Percentiles rank a stretch among this genome's conserved stretches.
Conservation (phyloP, 2,113 vertebrate genomes). For the Pica pica region DNA sequence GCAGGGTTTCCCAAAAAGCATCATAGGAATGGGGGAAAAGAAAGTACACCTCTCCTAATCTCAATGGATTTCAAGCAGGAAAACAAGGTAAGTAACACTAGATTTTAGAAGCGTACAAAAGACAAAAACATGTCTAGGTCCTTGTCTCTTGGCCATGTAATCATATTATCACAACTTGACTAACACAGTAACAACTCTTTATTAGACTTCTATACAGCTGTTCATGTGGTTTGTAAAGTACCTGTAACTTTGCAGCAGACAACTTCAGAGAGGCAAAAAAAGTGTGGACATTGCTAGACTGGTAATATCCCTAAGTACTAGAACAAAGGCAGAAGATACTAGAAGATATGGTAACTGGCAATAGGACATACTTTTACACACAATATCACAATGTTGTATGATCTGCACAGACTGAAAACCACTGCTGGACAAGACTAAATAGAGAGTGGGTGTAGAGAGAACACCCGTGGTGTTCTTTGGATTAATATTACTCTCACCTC, state of each 20-base stretch:
- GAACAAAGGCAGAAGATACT: background rate
- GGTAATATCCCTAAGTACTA: background rate
- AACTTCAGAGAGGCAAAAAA: background rate
- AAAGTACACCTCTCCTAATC: background rate
- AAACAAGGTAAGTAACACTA: background rate
- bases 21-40: fast-evolving
- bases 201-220: background rate
- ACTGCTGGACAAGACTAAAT: background rate
- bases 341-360: background rate
- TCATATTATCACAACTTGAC: background rate
- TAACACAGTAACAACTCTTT: background rate
- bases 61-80: background rate
- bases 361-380: background rate
- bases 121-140: background rate
- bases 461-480: background rate
- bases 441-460: background rate
- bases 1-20: background rate
- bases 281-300: background rate
- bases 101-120: background rate
- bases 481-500: background rate
- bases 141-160: background rate
- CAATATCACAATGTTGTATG: background rate
- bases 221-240: background rate
- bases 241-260: background rate
- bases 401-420: background rate